Percentiles rank a stretch among this genome's conserved stretches.
These are phyloP conservation scores for Ophiothrix spiculata DNA, from an alignment of 35 echinoderm and acorn worm species.

Conservation along the genomic window DNA sequence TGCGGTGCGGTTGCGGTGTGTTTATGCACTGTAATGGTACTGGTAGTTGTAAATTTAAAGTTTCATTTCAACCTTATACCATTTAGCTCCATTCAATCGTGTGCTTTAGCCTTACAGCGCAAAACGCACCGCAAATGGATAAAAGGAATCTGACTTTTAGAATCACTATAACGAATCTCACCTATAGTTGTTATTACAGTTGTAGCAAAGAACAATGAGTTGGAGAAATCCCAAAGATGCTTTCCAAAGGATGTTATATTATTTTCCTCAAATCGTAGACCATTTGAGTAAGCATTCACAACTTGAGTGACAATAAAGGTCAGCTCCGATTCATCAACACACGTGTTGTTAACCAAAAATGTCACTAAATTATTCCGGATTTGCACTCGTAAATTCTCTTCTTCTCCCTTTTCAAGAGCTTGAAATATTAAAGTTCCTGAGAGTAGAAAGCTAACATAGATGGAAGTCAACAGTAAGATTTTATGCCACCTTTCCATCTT, in stretches of 20 bases:
- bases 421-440: slow-evolving; percentile 53
- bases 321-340: slow-evolving; percentile 27
- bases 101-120: too few species aligned
- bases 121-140: too few species aligned
- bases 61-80: too few species aligned
- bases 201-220: slow-evolving; percentile 46
- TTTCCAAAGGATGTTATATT: not conserved
- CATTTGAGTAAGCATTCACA: slow-evolving; percentile 40
- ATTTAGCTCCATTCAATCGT: too few species aligned
- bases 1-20: too few species aligned
- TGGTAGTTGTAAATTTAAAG: too few species aligned
- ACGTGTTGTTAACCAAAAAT: slow-evolving; percentile 30
- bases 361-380: not conserved
- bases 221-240: slow-evolving; percentile 37
- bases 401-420: slow-evolving; percentile 25
- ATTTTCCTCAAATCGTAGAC: not conserved
- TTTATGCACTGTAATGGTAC: too few species aligned
- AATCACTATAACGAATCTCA: not conserved
- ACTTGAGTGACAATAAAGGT: slow-evolving; percentile 13
- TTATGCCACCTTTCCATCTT: slow-evolving; percentile 63
- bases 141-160: too few species aligned
- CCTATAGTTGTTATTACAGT: slow-evolving; percentile 48
- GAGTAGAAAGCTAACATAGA: slow-evolving; percentile 46
- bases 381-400: slow-evolving; percentile 15
- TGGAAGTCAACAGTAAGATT: slow-evolving; percentile 27